A percentile compares a stretch with the other conserved stretches of the same genome.
Conservation (phyloP, 2,888 invertebrate species). For the Alloscopus bannaensis region DNA sequence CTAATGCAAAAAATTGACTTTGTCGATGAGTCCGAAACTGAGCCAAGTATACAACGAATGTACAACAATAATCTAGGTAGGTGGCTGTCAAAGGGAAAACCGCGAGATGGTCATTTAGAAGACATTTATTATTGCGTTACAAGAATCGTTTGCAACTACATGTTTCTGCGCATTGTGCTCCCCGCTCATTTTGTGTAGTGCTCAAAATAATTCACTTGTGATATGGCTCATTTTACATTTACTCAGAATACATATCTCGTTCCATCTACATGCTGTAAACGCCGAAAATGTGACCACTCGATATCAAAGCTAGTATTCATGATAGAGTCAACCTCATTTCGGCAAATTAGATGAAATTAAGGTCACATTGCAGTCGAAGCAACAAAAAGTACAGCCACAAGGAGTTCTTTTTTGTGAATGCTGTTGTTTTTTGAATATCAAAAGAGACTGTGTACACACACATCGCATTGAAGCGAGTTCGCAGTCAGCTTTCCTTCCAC, state of each 20-base stretch:
- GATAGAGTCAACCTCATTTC: constrained; percentile 56
- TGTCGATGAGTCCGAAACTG: constrained; percentile 15
- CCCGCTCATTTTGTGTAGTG: not conserved
- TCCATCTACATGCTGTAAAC: not conserved
- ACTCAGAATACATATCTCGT: constrained; percentile 10
- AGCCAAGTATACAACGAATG: too few species aligned
- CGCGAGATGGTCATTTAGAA: constrained; percentile 38
- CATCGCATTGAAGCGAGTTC: too few species aligned
- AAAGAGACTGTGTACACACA: too few species aligned
- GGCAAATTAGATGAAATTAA: constrained; percentile 54
- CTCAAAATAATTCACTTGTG: constrained; percentile 2
- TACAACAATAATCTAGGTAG: too few species aligned
- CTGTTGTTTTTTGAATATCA: not conserved
- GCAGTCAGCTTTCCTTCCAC: too few species aligned
- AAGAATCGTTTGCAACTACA: not conserved
- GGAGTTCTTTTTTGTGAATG: constrained; percentile 13
- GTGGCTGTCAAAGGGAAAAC: constrained; percentile 40
- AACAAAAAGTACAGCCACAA: constrained; percentile 29
- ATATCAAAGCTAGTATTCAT: constrained; percentile 41
- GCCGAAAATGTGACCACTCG: constrained; percentile 14
- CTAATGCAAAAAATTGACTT: constrained; percentile 45
- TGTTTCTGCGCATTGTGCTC: too few species aligned
- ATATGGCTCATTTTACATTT: constrained; percentile 1
- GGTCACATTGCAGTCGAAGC: constrained; percentile 28
- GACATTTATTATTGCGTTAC: constrained; percentile 29